Evolutionary conservation across 2,113 vertebrate genomes (phyloP), one percentile per base, ranked within the genome.

Genomic region (Oenanthe oenanthe): DNA sequence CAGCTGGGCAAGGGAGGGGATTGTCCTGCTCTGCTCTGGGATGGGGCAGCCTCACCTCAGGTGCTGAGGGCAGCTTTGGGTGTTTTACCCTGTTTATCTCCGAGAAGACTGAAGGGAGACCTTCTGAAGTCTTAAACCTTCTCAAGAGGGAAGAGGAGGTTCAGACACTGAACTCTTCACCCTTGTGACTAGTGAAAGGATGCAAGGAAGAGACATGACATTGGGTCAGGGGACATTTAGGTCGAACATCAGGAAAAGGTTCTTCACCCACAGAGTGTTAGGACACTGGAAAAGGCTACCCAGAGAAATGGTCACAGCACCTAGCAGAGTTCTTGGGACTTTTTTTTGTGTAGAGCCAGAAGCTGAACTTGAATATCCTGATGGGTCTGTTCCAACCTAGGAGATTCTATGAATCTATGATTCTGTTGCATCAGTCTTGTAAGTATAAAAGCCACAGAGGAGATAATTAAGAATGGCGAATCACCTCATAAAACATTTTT

Each of bases 401-500:
- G 3, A 34, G 31, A 10, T 53, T 83, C 7, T 21, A 13, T 36
- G 20, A 53, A 25, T 62, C 36, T 51, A 4, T 26, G 22, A 26
- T 56, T 73, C 17, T 47, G 19, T 36, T 17, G 16, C 81, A 50
- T 21, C 62, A 96, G 65, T 38, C 56, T 47, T 40, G 36, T 51
- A 78, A 75, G 91, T 73, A 42, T 83, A 86, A 73, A 89, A 90
- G 53, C 43, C 28, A 51, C 16, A 48, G 34, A 92, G 61, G 65
- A 78, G 20, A 31, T 94, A 72, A 83, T 31, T 91, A 87, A 72
- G 95, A 76, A 87, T 17, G 6, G 24, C 85, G n/a, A 94, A 63
- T 32, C 14, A 89, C 17, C 88, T 65, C 70, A 54, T 31, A 34
- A 96, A 92, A 72, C 75, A 42, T 92, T 73, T 72, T 94, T 32